Evolutionary conservation across 2,113 vertebrate species (phyloP), one percentile per base, ranked within the genome.

Genomic region (Pelodiscus sinensis): DNA sequence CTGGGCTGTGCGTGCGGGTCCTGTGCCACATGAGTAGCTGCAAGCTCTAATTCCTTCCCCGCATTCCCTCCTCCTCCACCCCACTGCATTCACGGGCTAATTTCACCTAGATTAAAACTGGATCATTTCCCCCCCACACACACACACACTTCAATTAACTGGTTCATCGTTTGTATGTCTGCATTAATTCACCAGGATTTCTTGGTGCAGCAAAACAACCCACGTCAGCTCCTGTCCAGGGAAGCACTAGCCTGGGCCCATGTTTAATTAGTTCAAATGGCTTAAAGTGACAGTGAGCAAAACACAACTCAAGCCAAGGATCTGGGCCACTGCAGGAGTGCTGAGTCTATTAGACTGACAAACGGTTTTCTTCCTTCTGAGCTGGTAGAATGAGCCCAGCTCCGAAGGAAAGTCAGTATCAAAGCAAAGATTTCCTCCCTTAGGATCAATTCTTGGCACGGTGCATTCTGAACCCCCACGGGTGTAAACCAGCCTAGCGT

Each of bases 141-240:
- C 25, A 60, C 24, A 5, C 24, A 12, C 65, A 11, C 83, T 62
- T 29, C 81, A 81, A 91, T 96, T 91, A 95, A 96, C 92, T 91
- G 65, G 73, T 84, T 87, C 78, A 13, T 83, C 3, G 2, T 75
- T 94, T 91, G 65, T 94, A 38, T 94, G 91, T 78, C 88, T 89
- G 84, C 95, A 93, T 95, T 90, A 95, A 92, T 90, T 95, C 89
- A 82, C 92, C 91, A 38, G 81, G 73, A 73, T 16, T 8, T 27
- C 55, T 25, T 38, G 79, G 94, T 92, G 83, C 71, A 54, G 54
- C 87, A 79, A 87, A 92, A 6, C 29, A 6, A 73, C 8, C 87
- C 56, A 21, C 50, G 9, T 4, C 3, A 55, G 79, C 29, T 85
- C 82, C 12, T 81, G 83, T 83, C 35, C 58, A 57, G 82, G 57